Evolutionary conservation across 2,113 vertebrate genomes (phyloP).

Genomic region (Antigone vipio): DNA sequence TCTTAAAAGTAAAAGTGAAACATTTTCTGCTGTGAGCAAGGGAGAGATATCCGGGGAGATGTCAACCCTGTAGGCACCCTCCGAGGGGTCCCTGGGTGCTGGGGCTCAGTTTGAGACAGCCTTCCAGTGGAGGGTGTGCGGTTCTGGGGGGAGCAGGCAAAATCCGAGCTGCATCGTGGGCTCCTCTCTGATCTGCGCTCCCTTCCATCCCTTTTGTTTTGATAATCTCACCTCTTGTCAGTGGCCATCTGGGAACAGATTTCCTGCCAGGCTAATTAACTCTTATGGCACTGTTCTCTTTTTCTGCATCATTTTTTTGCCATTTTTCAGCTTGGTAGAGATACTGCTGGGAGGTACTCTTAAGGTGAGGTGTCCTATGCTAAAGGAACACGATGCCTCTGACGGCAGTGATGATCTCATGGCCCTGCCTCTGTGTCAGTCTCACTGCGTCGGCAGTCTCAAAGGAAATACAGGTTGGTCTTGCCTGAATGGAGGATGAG

Average conservation of each 20-base stretch:
- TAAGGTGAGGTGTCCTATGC: not conserved
- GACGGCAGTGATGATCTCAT: not conserved
- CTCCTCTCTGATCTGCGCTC: not conserved
- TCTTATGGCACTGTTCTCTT: not conserved
- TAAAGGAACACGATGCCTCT: not conserved
- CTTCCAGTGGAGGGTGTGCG: fast-evolving
- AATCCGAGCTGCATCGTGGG: fast-evolving
- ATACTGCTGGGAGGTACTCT: not conserved
- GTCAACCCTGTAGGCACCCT: too few species aligned
- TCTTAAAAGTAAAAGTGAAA: not conserved
- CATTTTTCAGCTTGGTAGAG: not conserved
- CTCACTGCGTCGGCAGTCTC: not conserved
- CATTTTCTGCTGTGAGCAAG: not conserved
- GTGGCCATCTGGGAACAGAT: not conserved
- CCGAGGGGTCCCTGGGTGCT: fast-evolving
- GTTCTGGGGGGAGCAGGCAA: not conserved
- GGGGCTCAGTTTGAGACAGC: not conserved
- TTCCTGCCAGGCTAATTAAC: not conserved
- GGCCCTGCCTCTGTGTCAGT: not conserved
- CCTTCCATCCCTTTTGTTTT: not conserved
- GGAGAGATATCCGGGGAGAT: not conserved
- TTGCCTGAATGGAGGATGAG: not conserved
- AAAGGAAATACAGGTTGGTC: not conserved
- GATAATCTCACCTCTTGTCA: not conserved
- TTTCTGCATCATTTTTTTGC: not conserved